Base-by-base conservation (phyloP, 2,113 vertebrate genomes). In the Ranitomeya imitator region DNA sequence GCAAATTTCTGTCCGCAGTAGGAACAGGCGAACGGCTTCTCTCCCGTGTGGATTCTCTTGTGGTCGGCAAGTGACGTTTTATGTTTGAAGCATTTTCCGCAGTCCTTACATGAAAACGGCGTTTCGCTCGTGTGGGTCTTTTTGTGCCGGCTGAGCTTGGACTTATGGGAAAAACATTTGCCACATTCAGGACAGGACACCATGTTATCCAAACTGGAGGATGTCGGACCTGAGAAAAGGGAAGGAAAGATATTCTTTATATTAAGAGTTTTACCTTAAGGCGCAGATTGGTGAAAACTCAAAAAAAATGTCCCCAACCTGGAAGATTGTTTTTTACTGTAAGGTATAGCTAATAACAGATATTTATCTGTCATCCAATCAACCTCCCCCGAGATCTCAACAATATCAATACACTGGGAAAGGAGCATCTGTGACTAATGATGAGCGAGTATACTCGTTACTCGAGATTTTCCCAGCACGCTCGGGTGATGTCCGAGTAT, bases 91-190 rank as follows among this genome's bases (percentile, higher is more conserved):
- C 74, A 92, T 71, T 92, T 82, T 16, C 94, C 94, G 9, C 94
- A 95, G 71, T 93, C 31, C 78, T 92, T 87, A 23, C 94, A 94
- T 0, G 89, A 88, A 21, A 90, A 94, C 0, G 93, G 93, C 45
- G 91, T 91, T 92, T 94, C 94, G 61, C 92, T 93, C 12, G 94
- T 91, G 86, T 94, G 94, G 85, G 93, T 83, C 67, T 92, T 85
- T 55, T 87, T 73, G 71, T 90, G 89, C 13, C 83, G 54, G 9
- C 54, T 88, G 19, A 85, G 55, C 37, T 57, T 67, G 11, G 76
- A 65, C 11, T 82, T 74, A 26, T 54, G 31, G 19, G 67, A 60
- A 79, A 94, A 94, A 73, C 92, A 92, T 74, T 91, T 91, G 19
- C 93, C 93, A 1, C 94, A 94, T 16, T 55, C 71, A 12, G 84